These are phyloP conservation scores for Asarcornis scutulata DNA, from an alignment of 2,113 vertebrate species.

Conservation along the genomic window DNA sequence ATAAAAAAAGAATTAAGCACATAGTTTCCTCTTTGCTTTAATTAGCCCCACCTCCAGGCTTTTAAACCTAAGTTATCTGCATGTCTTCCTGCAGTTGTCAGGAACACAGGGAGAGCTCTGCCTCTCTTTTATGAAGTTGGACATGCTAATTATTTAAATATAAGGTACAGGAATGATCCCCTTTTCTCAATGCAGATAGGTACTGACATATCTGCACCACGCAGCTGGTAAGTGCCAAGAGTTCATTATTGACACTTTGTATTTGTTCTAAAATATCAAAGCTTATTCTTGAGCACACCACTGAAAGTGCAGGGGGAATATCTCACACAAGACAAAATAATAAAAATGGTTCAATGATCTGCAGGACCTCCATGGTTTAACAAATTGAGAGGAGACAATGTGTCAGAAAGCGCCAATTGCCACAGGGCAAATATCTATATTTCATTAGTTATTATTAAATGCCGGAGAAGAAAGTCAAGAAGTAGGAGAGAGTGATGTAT, in stretches of 20 bases:
- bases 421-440: background rate
- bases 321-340: background rate
- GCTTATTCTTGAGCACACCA: background rate
- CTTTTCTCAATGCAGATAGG: background rate
- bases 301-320: background rate
- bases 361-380: background rate
- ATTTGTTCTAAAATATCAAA: background rate
- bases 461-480: background rate
- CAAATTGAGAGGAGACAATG: background rate
- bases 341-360: background rate
- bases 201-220: background rate
- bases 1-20: background rate
- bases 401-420: background rate
- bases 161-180: background rate
- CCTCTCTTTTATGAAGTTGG: background rate
- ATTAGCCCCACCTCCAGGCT: background rate
- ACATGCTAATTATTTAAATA: background rate
- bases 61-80: background rate
- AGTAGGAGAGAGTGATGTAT: accelerated
- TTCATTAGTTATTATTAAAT: background rate
- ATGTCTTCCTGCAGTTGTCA: background rate
- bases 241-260: background rate
- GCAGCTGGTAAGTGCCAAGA: background rate
- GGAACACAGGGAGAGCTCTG: background rate
- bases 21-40: background rate